These are phyloP conservation scores for Tromatobia lineatoria DNA, from an alignment of 2,888 invertebrate genomes.

Conservation along the genomic window DNA sequence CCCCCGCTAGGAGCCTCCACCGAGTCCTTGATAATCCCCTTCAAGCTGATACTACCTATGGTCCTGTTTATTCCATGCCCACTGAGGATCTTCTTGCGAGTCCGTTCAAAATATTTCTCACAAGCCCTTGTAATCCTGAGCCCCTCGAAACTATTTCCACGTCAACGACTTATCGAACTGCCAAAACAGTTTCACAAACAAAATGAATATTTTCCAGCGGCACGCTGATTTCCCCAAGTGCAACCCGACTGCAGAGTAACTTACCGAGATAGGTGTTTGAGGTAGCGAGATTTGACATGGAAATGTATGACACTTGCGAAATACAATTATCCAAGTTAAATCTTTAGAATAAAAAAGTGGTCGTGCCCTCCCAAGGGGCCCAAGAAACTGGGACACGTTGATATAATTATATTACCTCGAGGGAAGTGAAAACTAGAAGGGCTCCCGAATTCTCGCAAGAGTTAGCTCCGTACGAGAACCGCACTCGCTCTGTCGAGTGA, in stretches of 20 bases:
- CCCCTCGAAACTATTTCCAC: no score
- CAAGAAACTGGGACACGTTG: slow-evolving; percentile 38
- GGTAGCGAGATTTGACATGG: background rate
- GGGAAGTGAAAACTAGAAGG: slow-evolving; percentile 34
- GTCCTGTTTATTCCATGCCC: no score
- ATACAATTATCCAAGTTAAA: slow-evolving; percentile 23
- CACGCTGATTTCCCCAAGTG: background rate
- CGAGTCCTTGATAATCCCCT: no score
- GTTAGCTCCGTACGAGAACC: slow-evolving; percentile 22
- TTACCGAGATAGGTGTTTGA: background rate
- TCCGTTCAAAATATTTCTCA: no score
- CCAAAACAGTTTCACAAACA: no score
- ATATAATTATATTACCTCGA: slow-evolving; percentile 49
- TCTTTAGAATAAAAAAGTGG: background rate
- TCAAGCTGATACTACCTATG: no score
- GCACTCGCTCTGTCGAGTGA: slow-evolving; percentile 41
- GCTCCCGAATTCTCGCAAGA: slow-evolving; percentile 26
- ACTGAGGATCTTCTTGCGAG: no score
- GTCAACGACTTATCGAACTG: no score
- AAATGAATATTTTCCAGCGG: no score
- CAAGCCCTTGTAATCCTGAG: no score
- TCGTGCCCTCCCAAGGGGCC: background rate
- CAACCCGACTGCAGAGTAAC: no score
- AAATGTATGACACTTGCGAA: slow-evolving; percentile 4
- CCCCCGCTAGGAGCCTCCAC: no score